Evolutionary conservation across 2,888 invertebrate species (phyloP), one percentile per base, ranked within the genome.

Genomic region (Eupithecia centaureata): DNA sequence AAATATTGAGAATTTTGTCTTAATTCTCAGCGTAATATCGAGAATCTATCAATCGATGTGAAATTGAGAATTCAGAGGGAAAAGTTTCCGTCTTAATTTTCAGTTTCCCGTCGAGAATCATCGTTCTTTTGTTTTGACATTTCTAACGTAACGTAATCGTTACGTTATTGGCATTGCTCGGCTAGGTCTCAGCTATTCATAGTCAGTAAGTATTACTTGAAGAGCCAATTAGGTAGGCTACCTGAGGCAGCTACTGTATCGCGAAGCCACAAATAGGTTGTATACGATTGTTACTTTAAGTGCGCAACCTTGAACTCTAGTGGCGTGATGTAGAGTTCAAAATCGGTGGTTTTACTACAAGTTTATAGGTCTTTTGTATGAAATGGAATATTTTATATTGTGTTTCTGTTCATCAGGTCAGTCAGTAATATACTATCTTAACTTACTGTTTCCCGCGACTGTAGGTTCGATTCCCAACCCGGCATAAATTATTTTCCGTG

Each of bases 181-280:
- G 18, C 56, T 30, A 57, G 30, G 32, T 18, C 22, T 54, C 38
- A 7, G 13, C 47, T 52, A 52, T 61, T 33, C 47, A 61, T 33
- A 52, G 61, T 61, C 32, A 12, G 42, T 54, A 60, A 30, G 54
- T 30, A 67, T 15, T 35, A 38, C 22, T n/a, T 52, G 35, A 52
- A 61, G 72, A 73, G 72, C 75, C 73, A 75, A 75, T 73, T 75
- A 75, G 18, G 57, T 32, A 56, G 65, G 67, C 61, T 58, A 69
- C 71, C 66, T 71, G 35, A 59, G 27, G 65, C 42, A 65, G 22
- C 12, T 32, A 63, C 35, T 25, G 25, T 61, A 61, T 30, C 25
- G 69, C 62, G 73, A 75, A 74, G 74, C 75, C 75, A 65, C 75
- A 70, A 70, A 73, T 70, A 73, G 66, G 73, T 68, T 68, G 61